These are phyloP conservation scores for Pristionchus japonicus DNA, from an alignment of 2,888 invertebrate genomes.

Conservation along the genomic window DNA sequence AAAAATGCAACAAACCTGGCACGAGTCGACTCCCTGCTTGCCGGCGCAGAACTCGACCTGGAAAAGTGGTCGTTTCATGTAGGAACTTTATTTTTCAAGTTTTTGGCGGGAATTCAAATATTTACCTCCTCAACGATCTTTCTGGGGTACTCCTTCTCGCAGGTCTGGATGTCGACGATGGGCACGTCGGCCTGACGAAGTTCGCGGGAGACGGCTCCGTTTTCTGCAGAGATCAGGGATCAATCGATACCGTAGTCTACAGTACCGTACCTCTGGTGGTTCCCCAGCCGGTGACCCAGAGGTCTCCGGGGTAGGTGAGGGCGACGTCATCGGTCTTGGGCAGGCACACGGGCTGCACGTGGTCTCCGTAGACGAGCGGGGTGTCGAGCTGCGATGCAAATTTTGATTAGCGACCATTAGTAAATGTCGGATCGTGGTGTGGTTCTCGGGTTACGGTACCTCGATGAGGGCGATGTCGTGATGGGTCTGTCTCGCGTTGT, in stretches of 20 bases:
- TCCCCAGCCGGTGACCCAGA: conserved; percentile 55
- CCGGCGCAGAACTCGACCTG: conserved; percentile 65
- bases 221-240: conserved; percentile 38
- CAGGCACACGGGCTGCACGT: conserved; percentile 53
- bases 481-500: conserved; percentile 39
- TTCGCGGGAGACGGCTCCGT: conserved; percentile 48
- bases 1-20: conserved; percentile 36
- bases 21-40: conserved; percentile 46
- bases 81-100: no score
- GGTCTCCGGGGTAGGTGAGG: conserved; percentile 46
- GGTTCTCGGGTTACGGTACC: conserved; percentile 29
- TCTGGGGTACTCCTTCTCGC: conserved; percentile 53
- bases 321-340: conserved; percentile 47
- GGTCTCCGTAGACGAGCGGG: conserved; percentile 47
- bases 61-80: conserved; percentile 47
- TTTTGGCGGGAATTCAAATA: not conserved
- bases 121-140: conserved; percentile 49
- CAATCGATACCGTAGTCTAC: not conserved
- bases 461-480: conserved; percentile 55
- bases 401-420: not conserved
- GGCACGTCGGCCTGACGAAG: conserved; percentile 54
- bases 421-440: not conserved
- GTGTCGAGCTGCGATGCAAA: conserved; percentile 23
- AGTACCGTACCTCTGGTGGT: conserved; percentile 44
- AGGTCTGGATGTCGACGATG: conserved; percentile 50